Evolutionary conservation across 2,113 vertebrate genomes (phyloP), one percentile per base, ranked within the genome.

Genomic region (Mus spicilegus): DNA sequence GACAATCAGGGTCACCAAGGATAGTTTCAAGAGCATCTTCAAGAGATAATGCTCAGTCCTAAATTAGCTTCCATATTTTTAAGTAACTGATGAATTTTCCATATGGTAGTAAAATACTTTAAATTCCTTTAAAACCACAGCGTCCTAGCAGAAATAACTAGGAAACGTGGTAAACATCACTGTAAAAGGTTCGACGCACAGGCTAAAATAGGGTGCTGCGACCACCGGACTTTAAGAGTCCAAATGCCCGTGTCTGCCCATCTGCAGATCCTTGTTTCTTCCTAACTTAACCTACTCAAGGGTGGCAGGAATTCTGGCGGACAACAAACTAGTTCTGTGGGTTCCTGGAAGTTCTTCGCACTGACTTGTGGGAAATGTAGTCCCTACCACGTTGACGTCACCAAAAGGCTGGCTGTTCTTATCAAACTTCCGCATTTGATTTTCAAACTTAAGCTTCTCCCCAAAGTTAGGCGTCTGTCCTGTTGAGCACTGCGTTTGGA

Each of bases 331-430:
- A 11, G 13, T 69, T 36, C 30, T 3, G 1, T 9, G 13, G 24
- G n/a, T 3, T 33, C 42, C 84, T 20, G 84, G 39, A 67, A 36
- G 63, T 24, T 9, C 58, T 65, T 85, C 19, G 65, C 49, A 14
- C 33, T 24, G 85, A 10, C 20, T 87, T 87, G 67, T 87, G 85
- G 85, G 85, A 87, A 72, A 70, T 87, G 85, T 87, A 72, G 85
- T 87, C 36, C 67, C 12, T 7, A n/a, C 3, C 3, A 26, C 7
- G 0, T 12, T 72, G 67, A 54, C 67, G 4, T 17, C 30, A 72
- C 49, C 26, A 69, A 12, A 51, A 4, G 30, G 30, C 30, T 6
- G 19, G 4, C 33, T 16, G 0, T 54, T 7, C 46, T 4, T 16
- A n/a, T 10, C 39, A 4, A 30, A 11, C 67, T 72, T 87, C 33